phyloP scores from a whole-genome alignment of 2,113 vertebrate genomes.

The Semicossyphus pulcher region DNA sequence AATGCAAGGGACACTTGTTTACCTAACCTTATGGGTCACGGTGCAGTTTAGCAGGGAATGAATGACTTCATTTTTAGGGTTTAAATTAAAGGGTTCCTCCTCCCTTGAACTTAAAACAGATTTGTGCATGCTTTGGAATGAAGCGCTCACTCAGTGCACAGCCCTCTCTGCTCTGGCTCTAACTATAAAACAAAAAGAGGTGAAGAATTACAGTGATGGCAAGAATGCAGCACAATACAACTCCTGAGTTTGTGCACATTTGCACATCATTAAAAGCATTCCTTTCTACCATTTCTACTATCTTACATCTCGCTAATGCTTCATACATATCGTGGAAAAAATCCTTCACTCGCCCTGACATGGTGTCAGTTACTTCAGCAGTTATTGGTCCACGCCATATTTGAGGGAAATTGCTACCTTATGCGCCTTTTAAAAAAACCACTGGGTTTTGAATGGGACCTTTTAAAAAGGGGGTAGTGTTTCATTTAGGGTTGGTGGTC shows the following conservation, averaged over 20 bases:
- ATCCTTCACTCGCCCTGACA: constrained; percentile 61
- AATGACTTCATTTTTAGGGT: constrained; percentile 83
- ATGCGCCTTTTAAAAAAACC: constrained; percentile 71
- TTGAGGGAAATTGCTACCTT: constrained; percentile 81
- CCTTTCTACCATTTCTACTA: constrained; percentile 18
- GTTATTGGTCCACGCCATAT: constrained; percentile 78
- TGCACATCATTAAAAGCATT: constrained; percentile 35
- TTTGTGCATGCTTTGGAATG: constrained; percentile 77
- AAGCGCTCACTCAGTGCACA: constrained; percentile 65
- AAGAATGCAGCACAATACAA: constrained; percentile 26
- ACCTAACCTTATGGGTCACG: constrained; percentile 78
- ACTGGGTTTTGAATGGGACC: constrained; percentile 75
- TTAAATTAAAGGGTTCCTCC: constrained; percentile 85
- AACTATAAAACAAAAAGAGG: constrained; percentile 58
- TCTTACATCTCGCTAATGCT: constrained; percentile 37
- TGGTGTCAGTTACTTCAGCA: constrained; percentile 74
- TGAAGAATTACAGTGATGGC: constrained; percentile 48
- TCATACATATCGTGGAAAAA: constrained; percentile 44
- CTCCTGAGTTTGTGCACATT: constrained; percentile 14
- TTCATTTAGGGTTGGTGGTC: constrained; percentile 83
- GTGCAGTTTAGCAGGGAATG: constrained; percentile 79
- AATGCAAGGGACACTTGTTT: constrained; percentile 81
- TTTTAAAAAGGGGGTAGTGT: constrained; percentile 79
- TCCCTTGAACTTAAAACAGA: constrained; percentile 82
- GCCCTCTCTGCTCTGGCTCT: constrained; percentile 46